Evolutionary conservation across 92 coral and sea anemone species (phyloP), one percentile per base, ranked within the genome.

Genomic region (Epizoanthus fatuus): DNA sequence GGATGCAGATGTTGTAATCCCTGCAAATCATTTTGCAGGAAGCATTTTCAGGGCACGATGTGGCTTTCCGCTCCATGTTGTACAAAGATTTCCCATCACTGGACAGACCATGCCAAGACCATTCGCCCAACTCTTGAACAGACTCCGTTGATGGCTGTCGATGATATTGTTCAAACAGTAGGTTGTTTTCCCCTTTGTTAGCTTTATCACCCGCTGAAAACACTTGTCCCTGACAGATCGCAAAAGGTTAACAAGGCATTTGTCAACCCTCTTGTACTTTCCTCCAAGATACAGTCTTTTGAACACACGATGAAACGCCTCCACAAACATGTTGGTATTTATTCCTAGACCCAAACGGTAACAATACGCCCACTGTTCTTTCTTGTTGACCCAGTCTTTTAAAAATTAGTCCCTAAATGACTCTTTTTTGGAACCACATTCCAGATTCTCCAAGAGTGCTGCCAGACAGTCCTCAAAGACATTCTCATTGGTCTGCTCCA

Each of bases 301-400:
- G 84, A 93, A 91, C 32, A 88, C 93, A 0, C 90, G 69, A 54
- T 93, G 97, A 59, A 91, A 93, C 7, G 93, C 88, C 63, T 91
- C 94, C 0, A 91, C 86, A 44, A 77, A 90, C 92, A 92, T 92
- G 75, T 89, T 90, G 15, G 93, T 87, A 63, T 87, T 93, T 19
- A 93, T 93, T 1, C 89, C 91, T 16, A 83, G 81, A 25, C 89
- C 96, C 13, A 40, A 17, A 19, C 97, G 72, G 45, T 84, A 87
- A 42, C 89, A 88, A 59, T 44, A 88, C 0, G 93, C 94, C 94
- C 93, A 93, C 25, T 91, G 91, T 0, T 62, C 45, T 42, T 68
- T 80, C 63, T 85, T 85, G 44, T 29, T 51, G 0, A 93, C 74
- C 97, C 94, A 91, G 64, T 93, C 93, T 56, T 70, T 86, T 4